Conservation (phyloP, 2,113 vertebrate species). For the Thamnaconus septentrionalis region DNA sequence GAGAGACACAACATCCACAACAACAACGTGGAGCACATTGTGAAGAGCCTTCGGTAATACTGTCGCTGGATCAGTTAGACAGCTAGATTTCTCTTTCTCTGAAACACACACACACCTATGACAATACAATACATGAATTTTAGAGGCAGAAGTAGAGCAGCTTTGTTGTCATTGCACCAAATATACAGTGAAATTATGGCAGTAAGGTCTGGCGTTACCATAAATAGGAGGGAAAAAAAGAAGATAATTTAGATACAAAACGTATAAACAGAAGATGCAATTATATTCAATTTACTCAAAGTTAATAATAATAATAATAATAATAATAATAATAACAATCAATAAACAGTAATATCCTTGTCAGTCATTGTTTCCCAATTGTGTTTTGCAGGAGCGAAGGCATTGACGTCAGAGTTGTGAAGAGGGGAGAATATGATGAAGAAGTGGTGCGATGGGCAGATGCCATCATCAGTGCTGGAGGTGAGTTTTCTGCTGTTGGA, state of each 20-base stretch:
- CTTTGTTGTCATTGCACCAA: too few relatives aligned
- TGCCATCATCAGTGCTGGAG: constrained; percentile 93
- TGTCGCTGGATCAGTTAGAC: neutral
- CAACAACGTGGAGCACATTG: constrained; percentile 87
- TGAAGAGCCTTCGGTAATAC: constrained; percentile 88
- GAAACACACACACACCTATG: too few relatives aligned
- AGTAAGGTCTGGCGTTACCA: too few relatives aligned
- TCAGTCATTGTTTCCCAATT: neutral
- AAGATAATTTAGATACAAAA: too few relatives aligned
- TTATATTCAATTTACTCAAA: too few relatives aligned
- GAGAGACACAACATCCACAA: constrained; percentile 94
- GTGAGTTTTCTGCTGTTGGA: constrained; percentile 55
- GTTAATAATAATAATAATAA: too few relatives aligned
- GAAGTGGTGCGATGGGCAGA: constrained; percentile 94
- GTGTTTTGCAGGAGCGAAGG: constrained; percentile 80
- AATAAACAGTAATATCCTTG: neutral
- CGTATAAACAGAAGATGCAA: too few relatives aligned
- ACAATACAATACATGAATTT: too few relatives aligned
- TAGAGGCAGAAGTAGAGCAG: too few relatives aligned
- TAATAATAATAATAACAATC: too few relatives aligned
- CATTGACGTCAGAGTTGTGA: constrained; percentile 89
- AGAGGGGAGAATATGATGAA: constrained; percentile 90
- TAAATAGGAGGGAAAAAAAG: too few relatives aligned
- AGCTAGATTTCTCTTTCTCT: neutral
- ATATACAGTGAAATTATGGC: too few relatives aligned